These are phyloP conservation scores for Enteromius radiatus DNA, from an alignment of 2,797 vertebrate species.

Conservation along the genomic window DNA sequence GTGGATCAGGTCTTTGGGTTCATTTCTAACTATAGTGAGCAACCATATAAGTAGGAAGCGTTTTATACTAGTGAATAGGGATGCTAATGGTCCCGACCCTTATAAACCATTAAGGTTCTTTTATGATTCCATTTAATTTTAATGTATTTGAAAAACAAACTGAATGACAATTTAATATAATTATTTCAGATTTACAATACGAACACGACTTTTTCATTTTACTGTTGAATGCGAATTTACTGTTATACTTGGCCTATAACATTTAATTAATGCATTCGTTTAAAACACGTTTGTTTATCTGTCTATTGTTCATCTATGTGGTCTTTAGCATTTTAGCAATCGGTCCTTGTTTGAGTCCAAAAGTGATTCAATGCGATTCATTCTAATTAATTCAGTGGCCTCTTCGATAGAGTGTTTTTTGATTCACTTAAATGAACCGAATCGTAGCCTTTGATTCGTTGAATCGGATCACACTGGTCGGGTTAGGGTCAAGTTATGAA, in stretches of 20 bases:
- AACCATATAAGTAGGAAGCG: background rate
- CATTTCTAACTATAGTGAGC: background rate
- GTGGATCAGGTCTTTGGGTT: slow-evolving; percentile 8
- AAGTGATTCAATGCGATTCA: background rate
- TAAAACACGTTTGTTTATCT: background rate
- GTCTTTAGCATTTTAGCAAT: background rate
- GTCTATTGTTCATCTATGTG: no score
- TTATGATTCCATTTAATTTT: background rate
- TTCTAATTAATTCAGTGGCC: background rate
- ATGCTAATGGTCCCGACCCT: background rate
- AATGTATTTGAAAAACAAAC: background rate
- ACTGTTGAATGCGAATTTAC: background rate
- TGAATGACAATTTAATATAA: background rate
- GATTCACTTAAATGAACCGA: slow-evolving; percentile 21
- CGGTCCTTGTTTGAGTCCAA: background rate
- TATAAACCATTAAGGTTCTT: background rate
- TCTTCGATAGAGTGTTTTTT: background rate
- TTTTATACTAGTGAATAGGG: background rate
- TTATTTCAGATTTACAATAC: background rate
- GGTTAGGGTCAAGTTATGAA: no score
- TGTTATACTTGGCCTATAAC: background rate
- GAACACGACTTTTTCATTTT: background rate
- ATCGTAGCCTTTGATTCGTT: background rate
- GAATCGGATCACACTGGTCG: background rate
- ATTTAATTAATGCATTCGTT: background rate